Percentiles rank a stretch among this genome's conserved stretches.
phyloP scores from a whole-genome alignment of 2,797 vertebrate species.

The Enteromius treurensis region DNA sequence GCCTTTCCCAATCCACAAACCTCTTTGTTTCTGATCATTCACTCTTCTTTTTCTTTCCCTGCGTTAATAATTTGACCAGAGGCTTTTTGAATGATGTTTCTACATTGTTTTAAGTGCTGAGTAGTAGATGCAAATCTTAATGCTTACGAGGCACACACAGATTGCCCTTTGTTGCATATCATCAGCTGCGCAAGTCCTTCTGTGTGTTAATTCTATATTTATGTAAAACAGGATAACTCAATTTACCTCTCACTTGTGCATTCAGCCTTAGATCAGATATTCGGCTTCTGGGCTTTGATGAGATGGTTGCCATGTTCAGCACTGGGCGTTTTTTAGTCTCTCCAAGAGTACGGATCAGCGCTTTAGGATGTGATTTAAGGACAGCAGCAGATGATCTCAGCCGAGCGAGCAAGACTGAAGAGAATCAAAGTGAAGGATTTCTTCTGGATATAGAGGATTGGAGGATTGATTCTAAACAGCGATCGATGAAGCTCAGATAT shows the following conservation, averaged over 20 bases:
- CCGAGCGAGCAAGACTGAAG: neutral
- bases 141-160: slow-evolving; percentile 59
- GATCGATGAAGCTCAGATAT: slow-evolving; percentile 38
- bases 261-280: slow-evolving; percentile 77
- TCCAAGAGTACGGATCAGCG: neutral
- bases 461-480: slow-evolving; percentile 9
- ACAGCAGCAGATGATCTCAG: slow-evolving; percentile 6
- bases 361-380: slow-evolving; percentile 28
- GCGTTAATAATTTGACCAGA: neutral
- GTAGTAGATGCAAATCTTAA: slow-evolving; percentile 29
- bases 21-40: neutral
- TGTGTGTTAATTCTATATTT: slow-evolving; percentile 79
- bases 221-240: slow-evolving; percentile 73
- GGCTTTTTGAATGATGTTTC: neutral
- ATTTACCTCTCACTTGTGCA: slow-evolving; percentile 77
- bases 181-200: slow-evolving; percentile 69
- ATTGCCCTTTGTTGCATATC: slow-evolving; percentile 57
- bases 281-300: slow-evolving; percentile 74
- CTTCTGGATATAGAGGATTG: slow-evolving; percentile 27
- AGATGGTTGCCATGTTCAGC: slow-evolving; percentile 72
- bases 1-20: neutral
- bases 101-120: slow-evolving; percentile 10
- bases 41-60: neutral
- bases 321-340: slow-evolving; percentile 66
- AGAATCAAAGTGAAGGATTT: slow-evolving; percentile 32